phyloP scores from a whole-genome alignment of 2,113 vertebrate species.

The Poicephalus gulielmi region DNA sequence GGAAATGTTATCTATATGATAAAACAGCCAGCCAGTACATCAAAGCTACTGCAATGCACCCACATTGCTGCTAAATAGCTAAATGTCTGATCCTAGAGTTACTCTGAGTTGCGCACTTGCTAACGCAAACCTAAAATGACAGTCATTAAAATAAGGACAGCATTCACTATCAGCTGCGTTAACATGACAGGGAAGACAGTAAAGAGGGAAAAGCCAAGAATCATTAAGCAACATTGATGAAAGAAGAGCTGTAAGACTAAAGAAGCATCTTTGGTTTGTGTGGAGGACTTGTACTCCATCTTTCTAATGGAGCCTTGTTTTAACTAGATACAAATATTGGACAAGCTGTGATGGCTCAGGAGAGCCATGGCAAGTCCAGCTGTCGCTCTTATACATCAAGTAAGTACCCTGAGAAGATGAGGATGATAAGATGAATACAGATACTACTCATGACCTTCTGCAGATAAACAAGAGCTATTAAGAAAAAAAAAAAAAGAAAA shows the following conservation, averaged over 20 bases:
- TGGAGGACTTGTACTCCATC: neutral
- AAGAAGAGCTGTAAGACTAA: neutral
- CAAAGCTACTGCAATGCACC: neutral
- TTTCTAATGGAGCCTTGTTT: neutral
- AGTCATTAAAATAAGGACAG: neutral
- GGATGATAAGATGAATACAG: neutral
- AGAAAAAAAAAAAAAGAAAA: neutral
- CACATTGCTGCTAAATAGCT: neutral
- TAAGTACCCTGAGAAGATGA: neutral
- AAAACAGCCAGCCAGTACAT: neutral
- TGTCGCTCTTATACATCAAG: neutral
- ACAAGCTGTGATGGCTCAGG: neutral
- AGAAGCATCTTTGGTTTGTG: neutral
- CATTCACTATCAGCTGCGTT: neutral
- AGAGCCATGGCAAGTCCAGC: neutral
- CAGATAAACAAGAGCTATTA: neutral
- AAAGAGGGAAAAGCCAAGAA: neutral
- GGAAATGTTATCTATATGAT: neutral
- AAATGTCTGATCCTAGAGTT: neutral
- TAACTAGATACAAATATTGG: neutral
- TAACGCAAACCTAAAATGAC: neutral
- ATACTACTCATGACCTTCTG: neutral
- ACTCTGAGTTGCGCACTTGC: neutral
- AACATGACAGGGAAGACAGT: neutral
- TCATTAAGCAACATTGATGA: neutral